Conservation (phyloP, 2,888 invertebrate genomes). For the Anagyrus pseudococci region DNA sequence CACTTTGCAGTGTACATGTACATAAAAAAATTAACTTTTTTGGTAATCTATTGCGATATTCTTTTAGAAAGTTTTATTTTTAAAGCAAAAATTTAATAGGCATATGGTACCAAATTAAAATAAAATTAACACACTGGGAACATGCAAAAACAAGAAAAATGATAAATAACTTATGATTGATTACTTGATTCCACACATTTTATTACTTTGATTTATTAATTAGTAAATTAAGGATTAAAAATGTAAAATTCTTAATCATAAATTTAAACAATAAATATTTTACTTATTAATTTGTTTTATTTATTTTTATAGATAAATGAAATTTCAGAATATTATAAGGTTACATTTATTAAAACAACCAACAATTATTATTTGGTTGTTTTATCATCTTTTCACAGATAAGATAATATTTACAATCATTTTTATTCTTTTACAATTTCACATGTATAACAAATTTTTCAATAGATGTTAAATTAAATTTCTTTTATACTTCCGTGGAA, state of each 20-base stretch:
- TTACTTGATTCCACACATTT: conserved; percentile 36
- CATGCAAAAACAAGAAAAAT: conserved; percentile 10
- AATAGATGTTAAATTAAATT: conserved; percentile 21
- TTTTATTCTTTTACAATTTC: neutral
- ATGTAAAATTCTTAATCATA: conserved; percentile 33
- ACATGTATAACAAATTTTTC: too few relatives aligned
- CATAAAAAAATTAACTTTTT: too few relatives aligned
- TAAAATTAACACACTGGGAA: conserved; percentile 41
- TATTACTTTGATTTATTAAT: conserved; percentile 16
- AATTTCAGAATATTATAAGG: conserved; percentile 24
- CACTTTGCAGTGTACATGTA: too few relatives aligned
- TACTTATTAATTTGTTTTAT: conserved; percentile 34
- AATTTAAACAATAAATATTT: conserved; percentile 37
- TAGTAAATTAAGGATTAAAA: conserved; percentile 21
- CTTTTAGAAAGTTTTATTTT: conserved; percentile 14
- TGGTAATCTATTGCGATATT: too few relatives aligned
- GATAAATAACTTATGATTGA: conserved; percentile 23
- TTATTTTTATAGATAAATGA: conserved; percentile 31
- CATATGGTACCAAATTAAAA: conserved; percentile 22
- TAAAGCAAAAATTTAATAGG: neutral
- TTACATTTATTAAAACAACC: neutral
- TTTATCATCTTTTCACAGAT: too few relatives aligned
- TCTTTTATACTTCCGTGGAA: conserved; percentile 34
- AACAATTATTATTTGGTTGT: too few relatives aligned
- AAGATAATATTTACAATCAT: too few relatives aligned